Base-by-base conservation (phyloP, 2,888 invertebrate species). In the Iphiclides podalirius region DNA sequence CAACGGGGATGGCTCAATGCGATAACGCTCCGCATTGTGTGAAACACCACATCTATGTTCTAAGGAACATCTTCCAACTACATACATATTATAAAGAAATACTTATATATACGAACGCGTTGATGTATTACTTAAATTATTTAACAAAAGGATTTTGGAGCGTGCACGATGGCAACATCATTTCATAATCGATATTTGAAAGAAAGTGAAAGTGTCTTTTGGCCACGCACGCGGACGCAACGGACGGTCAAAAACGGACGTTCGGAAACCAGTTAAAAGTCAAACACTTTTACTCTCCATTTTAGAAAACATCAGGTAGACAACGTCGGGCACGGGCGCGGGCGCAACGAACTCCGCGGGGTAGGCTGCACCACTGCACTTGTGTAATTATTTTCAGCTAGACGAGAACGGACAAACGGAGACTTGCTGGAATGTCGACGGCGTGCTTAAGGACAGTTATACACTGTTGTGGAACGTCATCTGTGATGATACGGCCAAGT, bases 311-410 rank as follows among this genome's bases (percentile, higher is more conserved):
- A 52, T 55, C 67, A 69, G 64, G 65, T 70, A 71, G 54, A 62
- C n/a, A n/a, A n/a, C n/a, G n/a, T 58, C 62, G 63, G 62, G 55
- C 63, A 65, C 31, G 58, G 59, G 66, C 59, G 53, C 52, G 57
- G 53, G 71, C 61, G 65, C 75, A 78, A 73, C 64, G 76, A 80
- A 74, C 78, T 75, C 56, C 60, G n/a, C n/a, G 70, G 75, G 75
- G 75, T 71, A 67, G 71, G 52, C 63, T 34, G 14, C 49, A 44
- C 37, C 64, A 61, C 60, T 62, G 70, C 85, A 87, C 86, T 86
- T 85, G 82, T 82, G 77, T 84, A 83, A 85, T 86, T 85, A 88
- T 85, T 85, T 83, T 82, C 80, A 84, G 67, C 75, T 78, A 77
- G 77, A 76, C 72, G 70, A 70, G 72, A 73, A 68, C 60, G 73